Conservation (phyloP, 2,113 vertebrate species). For the Peromyscus maniculatus region DNA sequence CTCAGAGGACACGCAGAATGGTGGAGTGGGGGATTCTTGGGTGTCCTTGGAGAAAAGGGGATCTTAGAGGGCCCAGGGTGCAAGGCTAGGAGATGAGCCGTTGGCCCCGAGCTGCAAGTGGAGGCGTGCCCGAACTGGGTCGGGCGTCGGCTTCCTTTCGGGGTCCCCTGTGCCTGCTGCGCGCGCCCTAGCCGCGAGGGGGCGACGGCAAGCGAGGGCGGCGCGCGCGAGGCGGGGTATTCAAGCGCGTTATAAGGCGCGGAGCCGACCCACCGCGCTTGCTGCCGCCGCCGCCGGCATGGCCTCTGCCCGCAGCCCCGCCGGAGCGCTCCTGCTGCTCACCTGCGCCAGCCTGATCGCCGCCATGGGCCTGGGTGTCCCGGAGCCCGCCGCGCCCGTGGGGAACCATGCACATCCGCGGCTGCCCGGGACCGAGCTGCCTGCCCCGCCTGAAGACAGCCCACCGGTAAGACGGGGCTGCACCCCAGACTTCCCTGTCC, state of each 20-base stretch:
- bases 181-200: neutral
- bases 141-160: neutral
- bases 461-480: constrained; percentile 61
- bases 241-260: constrained; percentile 79
- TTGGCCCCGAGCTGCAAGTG: too few species aligned
- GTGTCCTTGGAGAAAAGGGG: neutral
- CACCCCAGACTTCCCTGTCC: neutral
- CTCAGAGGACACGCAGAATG: neutral
- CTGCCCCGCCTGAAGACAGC: neutral
- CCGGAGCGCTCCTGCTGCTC: constrained; percentile 53
- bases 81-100: neutral
- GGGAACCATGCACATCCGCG: constrained; percentile 11
- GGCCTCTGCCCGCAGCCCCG: constrained; percentile 54
- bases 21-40: neutral
- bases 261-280: neutral
- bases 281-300: neutral
- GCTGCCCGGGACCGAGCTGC: constrained; percentile 42
- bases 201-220: neutral
- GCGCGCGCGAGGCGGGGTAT: constrained; percentile 69
- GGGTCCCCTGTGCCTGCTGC: neutral
- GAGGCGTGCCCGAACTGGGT: neutral
- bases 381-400: neutral
- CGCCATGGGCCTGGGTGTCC: constrained; percentile 5
- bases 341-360: constrained; percentile 52
- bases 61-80: neutral